Evolutionary conservation across 1,140 invertebrate genomes (phyloP).

Genomic region (Metopolophium dirhodum): DNA sequence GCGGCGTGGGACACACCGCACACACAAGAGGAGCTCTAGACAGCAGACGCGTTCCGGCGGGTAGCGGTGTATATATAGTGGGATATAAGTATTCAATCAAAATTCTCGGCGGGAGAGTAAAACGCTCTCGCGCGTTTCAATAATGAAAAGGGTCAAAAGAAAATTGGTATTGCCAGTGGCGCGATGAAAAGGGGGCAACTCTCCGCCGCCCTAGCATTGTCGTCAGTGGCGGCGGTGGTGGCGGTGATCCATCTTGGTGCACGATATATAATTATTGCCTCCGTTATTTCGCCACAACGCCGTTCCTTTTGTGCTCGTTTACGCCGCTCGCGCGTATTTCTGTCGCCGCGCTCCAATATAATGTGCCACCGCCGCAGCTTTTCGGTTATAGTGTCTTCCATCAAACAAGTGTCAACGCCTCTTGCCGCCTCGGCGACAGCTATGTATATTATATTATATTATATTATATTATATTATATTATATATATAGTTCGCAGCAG

Average conservation of each 20-base stretch:
- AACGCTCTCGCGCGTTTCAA: conserved; percentile 51
- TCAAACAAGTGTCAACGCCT: conserved; percentile 52
- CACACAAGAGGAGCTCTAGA: not conserved
- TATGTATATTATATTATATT: not conserved
- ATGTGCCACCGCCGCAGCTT: conserved; percentile 31
- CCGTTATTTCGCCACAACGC: not conserved
- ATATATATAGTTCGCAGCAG: not conserved
- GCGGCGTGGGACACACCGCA: not conserved
- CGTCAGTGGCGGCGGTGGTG: not conserved
- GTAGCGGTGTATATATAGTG: not conserved
- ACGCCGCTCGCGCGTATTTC: conserved; percentile 9
- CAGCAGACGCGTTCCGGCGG: not conserved
- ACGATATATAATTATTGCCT: conserved; percentile 50
- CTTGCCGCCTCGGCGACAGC: not conserved
- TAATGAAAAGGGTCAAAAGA: conserved; percentile 57
- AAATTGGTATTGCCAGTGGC: conserved; percentile 51
- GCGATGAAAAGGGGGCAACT: conserved; percentile 1
- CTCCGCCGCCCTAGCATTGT: not conserved
- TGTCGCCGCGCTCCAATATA: not conserved
- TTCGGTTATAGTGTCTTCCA: conserved; percentile 45
- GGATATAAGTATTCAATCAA: conserved; percentile 56
- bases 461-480: not conserved
- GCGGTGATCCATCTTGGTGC: conserved; percentile 54
- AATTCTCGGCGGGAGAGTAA: conserved; percentile 49
- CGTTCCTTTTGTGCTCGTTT: conserved; percentile 50